Conservation (phyloP, 2,797 vertebrate genomes). For the Crossoptilon crossoptilon region DNA sequence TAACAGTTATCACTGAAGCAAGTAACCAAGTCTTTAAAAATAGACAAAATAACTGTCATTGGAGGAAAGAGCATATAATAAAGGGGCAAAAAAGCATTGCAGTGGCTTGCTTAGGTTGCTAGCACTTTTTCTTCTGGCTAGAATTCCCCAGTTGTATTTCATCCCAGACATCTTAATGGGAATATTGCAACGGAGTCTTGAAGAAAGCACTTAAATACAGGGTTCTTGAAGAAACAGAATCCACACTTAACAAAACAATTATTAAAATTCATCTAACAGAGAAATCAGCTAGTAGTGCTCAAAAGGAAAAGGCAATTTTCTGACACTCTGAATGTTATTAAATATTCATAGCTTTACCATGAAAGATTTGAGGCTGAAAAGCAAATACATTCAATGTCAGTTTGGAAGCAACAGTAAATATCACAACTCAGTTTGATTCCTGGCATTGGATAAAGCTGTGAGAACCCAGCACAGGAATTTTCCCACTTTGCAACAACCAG, state of each 20-base stretch:
- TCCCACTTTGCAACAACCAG: background rate
- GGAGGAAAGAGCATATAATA: background rate
- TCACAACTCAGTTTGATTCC: slow-evolving; percentile 24
- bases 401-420: slow-evolving; percentile 29
- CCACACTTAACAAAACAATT: background rate
- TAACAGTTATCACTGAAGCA: background rate
- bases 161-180: background rate
- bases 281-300: background rate
- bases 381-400: background rate
- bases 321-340: background rate
- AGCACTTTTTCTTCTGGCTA: background rate
- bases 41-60: background rate
- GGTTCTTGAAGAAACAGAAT: background rate
- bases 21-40: slow-evolving; percentile 7
- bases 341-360: background rate
- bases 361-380: background rate
- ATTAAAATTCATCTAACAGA: background rate
- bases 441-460: background rate
- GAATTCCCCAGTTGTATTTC: background rate
- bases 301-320: background rate
- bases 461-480: background rate
- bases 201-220: background rate
- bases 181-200: background rate
- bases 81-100: background rate
- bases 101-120: background rate